phyloP scores from a whole-genome alignment of 2,113 vertebrate genomes.

The Chlorodrepanis virens region DNA sequence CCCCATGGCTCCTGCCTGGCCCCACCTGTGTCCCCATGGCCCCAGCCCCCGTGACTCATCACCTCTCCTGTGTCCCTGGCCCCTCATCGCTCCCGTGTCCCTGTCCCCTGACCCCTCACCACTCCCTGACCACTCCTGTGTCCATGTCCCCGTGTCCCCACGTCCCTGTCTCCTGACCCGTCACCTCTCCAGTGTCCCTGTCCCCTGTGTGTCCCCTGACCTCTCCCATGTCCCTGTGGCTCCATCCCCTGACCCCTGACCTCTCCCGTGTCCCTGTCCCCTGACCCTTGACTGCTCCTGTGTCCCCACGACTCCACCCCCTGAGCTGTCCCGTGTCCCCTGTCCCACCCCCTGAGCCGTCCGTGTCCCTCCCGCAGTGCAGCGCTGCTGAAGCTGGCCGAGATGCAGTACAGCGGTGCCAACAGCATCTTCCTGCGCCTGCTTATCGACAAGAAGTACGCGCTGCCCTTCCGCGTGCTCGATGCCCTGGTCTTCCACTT shows the following conservation, averaged over 20 bases:
- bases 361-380: slow-evolving; percentile 70
- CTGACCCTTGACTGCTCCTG: too few relatives aligned
- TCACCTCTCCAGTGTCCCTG: too few relatives aligned
- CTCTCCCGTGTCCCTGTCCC: background rate
- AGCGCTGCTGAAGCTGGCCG: slow-evolving; percentile 93
- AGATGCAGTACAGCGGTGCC: slow-evolving; percentile 95
- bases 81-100: too few relatives aligned
- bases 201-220: background rate
- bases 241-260: background rate
- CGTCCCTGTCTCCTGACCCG: background rate
- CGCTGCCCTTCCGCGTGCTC: slow-evolving; percentile 95
- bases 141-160: too few relatives aligned
- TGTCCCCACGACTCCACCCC: background rate
- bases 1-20: background rate
- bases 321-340: too few relatives aligned
- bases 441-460: slow-evolving; percentile 95
- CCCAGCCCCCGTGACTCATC: too few relatives aligned
- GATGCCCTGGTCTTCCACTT: slow-evolving; percentile 96
- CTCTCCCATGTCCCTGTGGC: too few relatives aligned
- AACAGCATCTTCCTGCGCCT: slow-evolving; percentile 97
- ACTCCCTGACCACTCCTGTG: background rate
- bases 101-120: background rate
- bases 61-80: too few relatives aligned
- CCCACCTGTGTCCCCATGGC: too few relatives aligned
- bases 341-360: background rate